Base-by-base conservation (phyloP, 2,888 invertebrate species). In the Apamea crenata region DNA sequence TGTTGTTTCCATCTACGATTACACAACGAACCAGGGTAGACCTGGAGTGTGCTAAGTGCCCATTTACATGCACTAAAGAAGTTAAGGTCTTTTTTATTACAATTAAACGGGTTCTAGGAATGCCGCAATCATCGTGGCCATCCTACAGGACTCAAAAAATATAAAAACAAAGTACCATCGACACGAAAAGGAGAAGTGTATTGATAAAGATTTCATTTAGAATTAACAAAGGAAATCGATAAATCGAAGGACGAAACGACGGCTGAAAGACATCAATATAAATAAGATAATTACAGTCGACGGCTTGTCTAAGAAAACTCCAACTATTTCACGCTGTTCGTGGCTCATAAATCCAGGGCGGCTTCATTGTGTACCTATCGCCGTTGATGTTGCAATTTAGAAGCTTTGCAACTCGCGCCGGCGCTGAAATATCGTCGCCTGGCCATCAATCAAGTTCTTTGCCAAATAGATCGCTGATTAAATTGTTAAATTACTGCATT, bases 361-460 rank as follows among this genome's bases (percentile, higher is more conserved):
- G 88, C 91, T 83, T 93, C 93, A 93, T 94, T 94, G 94, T 94
- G 92, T 94, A 94, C 92, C 94, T 94, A 94, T 93, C 93, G 88
- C 87, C 88, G 91, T 92, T 92, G 93, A 94, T 94, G 93, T 94
- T 91, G 93, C 92, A 93, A 93, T 95, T 94, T 94, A 93, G 91
- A 89, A 87, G 90, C 90, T 91, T 85, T 76, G 89, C 91, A 91
- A 90, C 90, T 90, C 90, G 89, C 90, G 92, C 91, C 91, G 90
- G 90, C 93, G 89, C 89, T 94, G 91, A 94, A 94, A 95, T 95
- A 94, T 94, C 93, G 91, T 92, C 92, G 89, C 88, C 91, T 91
- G 92, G 92, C 91, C 91, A 95, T 96, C 94, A 91, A 95, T 96
- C 95, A 94, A 93, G 93, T 93, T 93, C 93, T 93, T 93, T 91